phyloP scores from a whole-genome alignment of 2,888 invertebrate genomes.

The Aquatica leii region DNA sequence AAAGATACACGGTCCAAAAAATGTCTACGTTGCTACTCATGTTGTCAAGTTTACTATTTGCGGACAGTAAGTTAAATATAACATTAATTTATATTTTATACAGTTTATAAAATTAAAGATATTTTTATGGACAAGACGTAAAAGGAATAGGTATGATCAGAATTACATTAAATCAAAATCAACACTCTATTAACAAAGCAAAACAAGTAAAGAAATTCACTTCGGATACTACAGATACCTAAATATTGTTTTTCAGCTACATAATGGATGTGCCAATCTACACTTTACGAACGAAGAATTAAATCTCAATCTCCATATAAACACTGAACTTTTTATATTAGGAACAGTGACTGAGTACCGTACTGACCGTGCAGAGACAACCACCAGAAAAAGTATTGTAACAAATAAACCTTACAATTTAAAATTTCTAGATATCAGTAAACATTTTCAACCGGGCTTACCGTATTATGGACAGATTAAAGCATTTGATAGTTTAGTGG shows the following conservation, averaged over 20 bases:
- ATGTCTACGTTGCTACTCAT: constrained; percentile 61
- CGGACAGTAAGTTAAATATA: constrained; percentile 60
- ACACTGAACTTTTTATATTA: constrained; percentile 50
- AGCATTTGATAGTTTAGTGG: constrained; percentile 28
- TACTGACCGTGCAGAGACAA: constrained; percentile 70
- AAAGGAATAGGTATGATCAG: constrained; percentile 64
- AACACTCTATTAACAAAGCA: constrained; percentile 46
- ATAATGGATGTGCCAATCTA: constrained; percentile 54
- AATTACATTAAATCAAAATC: constrained; percentile 48
- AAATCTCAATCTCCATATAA: constrained; percentile 22
- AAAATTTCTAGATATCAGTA: constrained; percentile 67
- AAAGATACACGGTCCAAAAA: constrained; percentile 63
- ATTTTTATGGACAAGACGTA: constrained; percentile 67
- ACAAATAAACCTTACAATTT: constrained; percentile 66
- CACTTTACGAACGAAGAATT: constrained; percentile 47
- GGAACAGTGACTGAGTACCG: constrained; percentile 67
- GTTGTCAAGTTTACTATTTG: constrained; percentile 64
- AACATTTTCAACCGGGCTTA: constrained; percentile 74
- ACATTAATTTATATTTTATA: neutral
- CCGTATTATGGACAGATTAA: constrained; percentile 70
- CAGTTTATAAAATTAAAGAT: constrained; percentile 16
- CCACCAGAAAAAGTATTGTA: constrained; percentile 67
- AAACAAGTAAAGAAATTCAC: constrained; percentile 46
- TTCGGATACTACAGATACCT: neutral
- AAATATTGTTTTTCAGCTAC: constrained; percentile 45